These are phyloP conservation scores for Drosophila borealis DNA, from an alignment of 2,888 invertebrate genomes.

Conservation along the genomic window DNA sequence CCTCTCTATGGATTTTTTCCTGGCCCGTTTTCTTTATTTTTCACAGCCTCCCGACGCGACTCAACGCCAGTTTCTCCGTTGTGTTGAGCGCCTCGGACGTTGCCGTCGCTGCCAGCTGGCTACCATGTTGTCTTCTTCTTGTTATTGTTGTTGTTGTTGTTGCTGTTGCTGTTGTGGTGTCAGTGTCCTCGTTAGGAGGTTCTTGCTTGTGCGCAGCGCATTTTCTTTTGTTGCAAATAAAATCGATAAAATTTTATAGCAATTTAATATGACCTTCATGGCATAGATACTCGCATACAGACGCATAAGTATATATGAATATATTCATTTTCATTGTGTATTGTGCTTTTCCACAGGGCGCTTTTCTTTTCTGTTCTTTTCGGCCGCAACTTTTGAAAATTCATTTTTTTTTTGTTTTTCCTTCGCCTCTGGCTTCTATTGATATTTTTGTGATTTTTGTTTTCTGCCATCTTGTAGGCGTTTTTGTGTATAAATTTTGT, in stretches of 20 bases:
- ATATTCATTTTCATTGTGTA: conserved; percentile 37
- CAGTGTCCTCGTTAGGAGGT: conserved; percentile 79
- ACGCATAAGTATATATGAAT: conserved; percentile 17
- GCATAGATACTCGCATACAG: conserved; percentile 66
- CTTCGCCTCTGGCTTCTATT: conserved; percentile 1
- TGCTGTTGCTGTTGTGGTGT: conserved; percentile 57
- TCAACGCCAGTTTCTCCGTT: conserved; percentile 19
- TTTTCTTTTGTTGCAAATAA: conserved; percentile 78
- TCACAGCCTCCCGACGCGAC: conserved; percentile 14
- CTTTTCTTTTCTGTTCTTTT: conserved; percentile 33
- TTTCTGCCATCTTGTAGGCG: conserved; percentile 57
- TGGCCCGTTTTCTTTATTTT: conserved; percentile 45
- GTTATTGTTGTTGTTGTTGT: conserved; percentile 14
- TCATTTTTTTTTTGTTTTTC: conserved; percentile 33
- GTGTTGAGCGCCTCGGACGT: conserved; percentile 19
- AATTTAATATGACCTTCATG: conserved; percentile 84
- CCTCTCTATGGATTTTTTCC: conserved; percentile 76
- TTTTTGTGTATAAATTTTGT: conserved; percentile 45
- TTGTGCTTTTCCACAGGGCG: conserved; percentile 32
- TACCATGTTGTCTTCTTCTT: conserved; percentile 17
- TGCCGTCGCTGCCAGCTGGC: conserved; percentile 48
- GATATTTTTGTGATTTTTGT: background rate
- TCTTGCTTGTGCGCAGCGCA: conserved; percentile 76
- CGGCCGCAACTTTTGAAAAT: conserved; percentile 10
- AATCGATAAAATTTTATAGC: conserved; percentile 84